A percentile compares a stretch with the other conserved stretches of the same genome.
Evolutionary conservation across 2,888 invertebrate species (phyloP).

Genomic region (Lagria hirta): DNA sequence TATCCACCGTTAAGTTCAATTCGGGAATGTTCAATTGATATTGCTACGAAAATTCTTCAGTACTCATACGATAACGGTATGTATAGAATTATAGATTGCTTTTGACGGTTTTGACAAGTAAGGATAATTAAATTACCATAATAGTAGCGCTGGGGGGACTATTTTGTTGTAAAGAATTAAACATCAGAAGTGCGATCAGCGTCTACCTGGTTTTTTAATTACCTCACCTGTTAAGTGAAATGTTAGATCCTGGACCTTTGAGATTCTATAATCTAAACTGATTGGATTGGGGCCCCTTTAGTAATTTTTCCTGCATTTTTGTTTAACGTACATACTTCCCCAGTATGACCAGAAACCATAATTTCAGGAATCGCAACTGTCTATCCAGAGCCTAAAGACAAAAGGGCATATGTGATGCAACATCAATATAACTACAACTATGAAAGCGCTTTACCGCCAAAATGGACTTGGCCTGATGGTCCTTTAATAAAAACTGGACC

Average conservation of each 20-base stretch:
- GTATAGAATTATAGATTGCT: conserved; percentile 20
- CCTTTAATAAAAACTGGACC: conserved; percentile 47
- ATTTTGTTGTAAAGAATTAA: no score
- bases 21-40: conserved; percentile 84
- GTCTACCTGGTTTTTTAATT: no score
- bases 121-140: background rate
- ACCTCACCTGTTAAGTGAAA: no score
- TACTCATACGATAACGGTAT: conserved; percentile 87
- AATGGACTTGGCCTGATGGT: conserved; percentile 62
- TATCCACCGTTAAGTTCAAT: conserved; percentile 88
- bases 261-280: no score
- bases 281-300: no score
- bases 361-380: conserved; percentile 79
- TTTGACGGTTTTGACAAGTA: no score
- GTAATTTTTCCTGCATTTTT: no score
- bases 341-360: no score
- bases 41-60: conserved; percentile 84
- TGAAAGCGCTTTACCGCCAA: conserved; percentile 72
- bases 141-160: no score
- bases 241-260: no score
- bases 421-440: conserved; percentile 81
- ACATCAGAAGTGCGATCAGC: no score
- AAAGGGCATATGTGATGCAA: conserved; percentile 68
- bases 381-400: conserved; percentile 82
- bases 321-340: no score